Base-by-base conservation (phyloP, 2,797 vertebrate genomes). In the Aphelocoma californica region DNA sequence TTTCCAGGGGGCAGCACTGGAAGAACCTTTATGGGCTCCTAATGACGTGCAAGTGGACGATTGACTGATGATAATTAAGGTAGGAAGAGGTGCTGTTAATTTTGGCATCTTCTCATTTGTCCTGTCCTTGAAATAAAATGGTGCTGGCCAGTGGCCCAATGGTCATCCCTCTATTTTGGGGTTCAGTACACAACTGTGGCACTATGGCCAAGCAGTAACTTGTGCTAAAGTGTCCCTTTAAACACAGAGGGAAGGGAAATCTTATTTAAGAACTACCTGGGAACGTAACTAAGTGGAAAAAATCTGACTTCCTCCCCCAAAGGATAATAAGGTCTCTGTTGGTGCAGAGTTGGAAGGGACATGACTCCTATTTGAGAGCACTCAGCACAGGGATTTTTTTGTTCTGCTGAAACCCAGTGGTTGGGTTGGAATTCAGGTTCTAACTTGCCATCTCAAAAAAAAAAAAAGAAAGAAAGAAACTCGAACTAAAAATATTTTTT, bases 1-100 rank as follows among this genome's bases (percentile, higher is more conserved):
- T 71, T 97, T 95, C 31, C 86, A 98, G 97, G 97, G 96, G 83
- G 44, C 83, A 94, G 65, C 83, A 20, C 85, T 92, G 66, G 93
- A 91, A 96, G 94, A 88, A 96, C 92, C 95, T 98, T 97, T 97
- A 97, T 98, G 97, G 97, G 97, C 96, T 97, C 95, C 97, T 94
- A 81, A 91, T 97, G 96, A 95, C 73, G 60, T 93, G 92, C 95
- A 91, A 91, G 96, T 97, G 95, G 97, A 97, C 7, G 67, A 97
- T 91, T 97, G 95, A 75, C 89, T 95, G 93, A 51, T 28, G 61
- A 73, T 96, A 95, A 97, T 93, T 90, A 97, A 97, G 96, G 97
- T 98, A 97, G 93, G 95, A 88, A 71, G 94, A 90, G 87, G 24
- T 4, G 2, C 58, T 75, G 19, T 62, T 90, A 32, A 56, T 94